A percentile compares a stretch with the other conserved stretches of the same genome.
phyloP scores from a whole-genome alignment of 1,140 invertebrate species.

The Sitobion miscanthi region DNA sequence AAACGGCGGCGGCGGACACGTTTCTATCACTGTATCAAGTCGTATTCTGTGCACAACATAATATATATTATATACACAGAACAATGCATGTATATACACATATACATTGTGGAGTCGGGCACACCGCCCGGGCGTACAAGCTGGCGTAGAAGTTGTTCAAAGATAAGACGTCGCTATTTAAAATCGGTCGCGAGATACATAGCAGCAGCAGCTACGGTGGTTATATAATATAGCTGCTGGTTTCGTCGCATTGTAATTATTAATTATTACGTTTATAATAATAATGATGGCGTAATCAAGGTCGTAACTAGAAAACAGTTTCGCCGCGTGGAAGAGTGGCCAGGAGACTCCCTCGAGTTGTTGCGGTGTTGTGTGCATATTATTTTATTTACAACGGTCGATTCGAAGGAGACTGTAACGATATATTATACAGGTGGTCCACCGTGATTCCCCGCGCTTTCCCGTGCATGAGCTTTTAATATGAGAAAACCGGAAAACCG shows the following conservation, averaged over 20 bases:
- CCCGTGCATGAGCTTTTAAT: neutral
- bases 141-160: neutral
- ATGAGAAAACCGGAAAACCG: neutral
- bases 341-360: too few relatives aligned
- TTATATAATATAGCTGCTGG: too few relatives aligned
- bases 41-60: neutral
- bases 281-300: too few relatives aligned
- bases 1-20: neutral
- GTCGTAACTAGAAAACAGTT: too few relatives aligned
- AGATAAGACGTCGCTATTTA: constrained; percentile 39
- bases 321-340: too few relatives aligned
- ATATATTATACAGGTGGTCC: neutral
- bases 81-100: too few relatives aligned
- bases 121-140: neutral
- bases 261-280: too few relatives aligned
- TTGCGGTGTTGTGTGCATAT: too few relatives aligned
- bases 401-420: neutral
- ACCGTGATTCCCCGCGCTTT: neutral
- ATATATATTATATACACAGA: too few relatives aligned
- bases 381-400: too few relatives aligned
- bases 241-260: too few relatives aligned
- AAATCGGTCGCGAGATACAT: neutral
- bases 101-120: too few relatives aligned
- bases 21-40: neutral
- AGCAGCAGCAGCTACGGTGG: neutral